A percentile compares a stretch with the other conserved stretches of the same genome.
These are phyloP conservation scores for Tethea ocularis DNA, from an alignment of 2,888 invertebrate species.

Conservation along the genomic window DNA sequence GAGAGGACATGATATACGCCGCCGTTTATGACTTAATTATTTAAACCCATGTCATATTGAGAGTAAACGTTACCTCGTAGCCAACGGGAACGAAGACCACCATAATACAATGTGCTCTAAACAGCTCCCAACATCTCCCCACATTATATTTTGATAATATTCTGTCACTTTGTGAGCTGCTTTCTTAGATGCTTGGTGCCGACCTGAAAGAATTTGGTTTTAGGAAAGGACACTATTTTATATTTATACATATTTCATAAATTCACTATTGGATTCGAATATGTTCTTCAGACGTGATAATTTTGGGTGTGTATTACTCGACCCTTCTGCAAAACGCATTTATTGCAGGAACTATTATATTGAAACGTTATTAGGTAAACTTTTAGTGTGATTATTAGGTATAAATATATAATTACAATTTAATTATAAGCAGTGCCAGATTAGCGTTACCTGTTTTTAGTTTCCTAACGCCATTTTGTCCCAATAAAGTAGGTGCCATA, in stretches of 20 bases:
- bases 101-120: slow-evolving; percentile 92
- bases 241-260: too few species aligned
- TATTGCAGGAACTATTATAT: not conserved
- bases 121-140: slow-evolving; percentile 92
- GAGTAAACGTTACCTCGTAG: slow-evolving; percentile 72
- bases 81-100: slow-evolving; percentile 91
- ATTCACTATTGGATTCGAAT: too few species aligned
- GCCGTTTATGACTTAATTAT: too few species aligned
- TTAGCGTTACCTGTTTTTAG: slow-evolving; percentile 75
- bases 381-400: not conserved
- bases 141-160: slow-evolving; percentile 89
- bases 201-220: slow-evolving; percentile 72
- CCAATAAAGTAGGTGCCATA: slow-evolving; percentile 84
- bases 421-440: too few species aligned
- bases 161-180: slow-evolving; percentile 86
- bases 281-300: too few species aligned
- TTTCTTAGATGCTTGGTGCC: slow-evolving; percentile 83
- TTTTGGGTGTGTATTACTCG: not conserved
- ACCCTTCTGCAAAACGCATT: too few species aligned
- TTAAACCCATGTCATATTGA: too few species aligned
- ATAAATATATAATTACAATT: too few species aligned
- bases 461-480: slow-evolving; percentile 84
- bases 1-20: too few species aligned
- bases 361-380: not conserved
- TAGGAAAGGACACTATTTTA: too few species aligned